Evolutionary conservation across 1,140 invertebrate genomes (phyloP).

Genomic region (Solen grandis): DNA sequence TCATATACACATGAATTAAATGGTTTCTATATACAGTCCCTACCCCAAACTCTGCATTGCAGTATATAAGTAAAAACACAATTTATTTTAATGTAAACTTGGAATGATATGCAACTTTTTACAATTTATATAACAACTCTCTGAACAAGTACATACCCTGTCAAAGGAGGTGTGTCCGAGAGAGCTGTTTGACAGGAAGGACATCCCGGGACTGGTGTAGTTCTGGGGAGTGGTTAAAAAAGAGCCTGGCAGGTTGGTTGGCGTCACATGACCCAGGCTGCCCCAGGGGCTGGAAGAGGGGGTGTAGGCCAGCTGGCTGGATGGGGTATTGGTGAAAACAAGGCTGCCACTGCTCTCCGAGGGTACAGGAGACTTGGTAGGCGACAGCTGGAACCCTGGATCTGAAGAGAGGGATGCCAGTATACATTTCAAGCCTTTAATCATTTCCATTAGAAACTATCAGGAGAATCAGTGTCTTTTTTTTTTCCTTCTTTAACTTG

Average conservation of each 20-base stretch:
- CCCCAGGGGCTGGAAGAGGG: slow-evolving; percentile 45
- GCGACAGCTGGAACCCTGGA: slow-evolving; percentile 42
- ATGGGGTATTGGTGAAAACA: slow-evolving; percentile 28
- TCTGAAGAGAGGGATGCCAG: slow-evolving; percentile 19
- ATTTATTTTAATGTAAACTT: no score
- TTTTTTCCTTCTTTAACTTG: no score
- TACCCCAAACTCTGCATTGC: no score
- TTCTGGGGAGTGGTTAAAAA: slow-evolving; percentile 11
- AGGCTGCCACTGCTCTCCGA: slow-evolving; percentile 16
- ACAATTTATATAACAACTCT: no score
- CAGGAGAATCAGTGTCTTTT: no score
- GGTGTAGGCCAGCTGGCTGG: slow-evolving; percentile 37
- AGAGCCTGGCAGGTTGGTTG: slow-evolving; percentile 45
- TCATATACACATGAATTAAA: no score
- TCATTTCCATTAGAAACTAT: no score
- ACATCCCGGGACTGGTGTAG: slow-evolving; percentile 12
- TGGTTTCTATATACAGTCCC: no score
- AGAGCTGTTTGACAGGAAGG: slow-evolving; percentile 10
- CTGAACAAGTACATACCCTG: slow-evolving; percentile 16
- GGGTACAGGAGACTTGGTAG: not conserved
- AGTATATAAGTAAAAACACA: no score
- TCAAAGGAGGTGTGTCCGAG: slow-evolving; percentile 24
- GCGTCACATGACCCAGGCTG: slow-evolving; percentile 41
- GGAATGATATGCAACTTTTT: no score
- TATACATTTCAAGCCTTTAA: no score